phyloP scores from a whole-genome alignment of 1,140 invertebrate genomes.

The Anastrepha ludens region DNA sequence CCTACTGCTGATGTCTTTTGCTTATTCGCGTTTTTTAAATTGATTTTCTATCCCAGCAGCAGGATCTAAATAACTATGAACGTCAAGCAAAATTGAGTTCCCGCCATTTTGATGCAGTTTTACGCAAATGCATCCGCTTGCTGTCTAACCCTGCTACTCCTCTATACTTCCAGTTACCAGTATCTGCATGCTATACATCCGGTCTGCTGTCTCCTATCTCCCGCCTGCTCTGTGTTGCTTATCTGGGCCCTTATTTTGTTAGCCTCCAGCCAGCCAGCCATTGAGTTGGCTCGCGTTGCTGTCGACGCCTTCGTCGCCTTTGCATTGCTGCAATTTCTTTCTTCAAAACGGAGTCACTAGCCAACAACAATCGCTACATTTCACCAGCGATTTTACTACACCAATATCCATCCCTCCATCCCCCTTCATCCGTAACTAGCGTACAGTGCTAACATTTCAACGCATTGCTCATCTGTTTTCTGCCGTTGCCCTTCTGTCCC shows the following conservation, averaged over 20 bases:
- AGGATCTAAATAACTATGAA: conserved; percentile 27
- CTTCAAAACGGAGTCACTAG: neutral
- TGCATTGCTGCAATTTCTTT: neutral
- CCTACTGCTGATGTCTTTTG: neutral
- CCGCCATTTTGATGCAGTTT: conserved; percentile 3
- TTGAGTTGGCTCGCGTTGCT: neutral
- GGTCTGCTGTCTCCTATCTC: too few relatives aligned
- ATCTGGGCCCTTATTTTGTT: neutral
- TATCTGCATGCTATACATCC: neutral
- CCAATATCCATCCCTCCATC: neutral
- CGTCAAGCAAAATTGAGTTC: conserved; percentile 21
- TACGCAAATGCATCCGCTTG: conserved; percentile 2
- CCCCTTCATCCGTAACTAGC: neutral
- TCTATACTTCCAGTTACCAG: neutral
- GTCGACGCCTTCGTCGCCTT: neutral
- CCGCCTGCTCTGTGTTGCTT: neutral
- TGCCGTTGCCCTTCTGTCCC: neutral
- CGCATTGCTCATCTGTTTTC: neutral
- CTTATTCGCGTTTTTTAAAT: neutral
- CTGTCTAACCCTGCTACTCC: neutral
- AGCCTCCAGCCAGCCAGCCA: neutral
- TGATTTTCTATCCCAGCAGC: neutral
- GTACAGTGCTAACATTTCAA: neutral
- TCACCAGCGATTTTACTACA: neutral
- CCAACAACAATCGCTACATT: conserved; percentile 1